Evolutionary conservation across 30 jellyfish, hydroid and myxozoan species (phyloP), one percentile per base, ranked within the genome.

Genomic region (Turritopsis dohrnii): DNA sequence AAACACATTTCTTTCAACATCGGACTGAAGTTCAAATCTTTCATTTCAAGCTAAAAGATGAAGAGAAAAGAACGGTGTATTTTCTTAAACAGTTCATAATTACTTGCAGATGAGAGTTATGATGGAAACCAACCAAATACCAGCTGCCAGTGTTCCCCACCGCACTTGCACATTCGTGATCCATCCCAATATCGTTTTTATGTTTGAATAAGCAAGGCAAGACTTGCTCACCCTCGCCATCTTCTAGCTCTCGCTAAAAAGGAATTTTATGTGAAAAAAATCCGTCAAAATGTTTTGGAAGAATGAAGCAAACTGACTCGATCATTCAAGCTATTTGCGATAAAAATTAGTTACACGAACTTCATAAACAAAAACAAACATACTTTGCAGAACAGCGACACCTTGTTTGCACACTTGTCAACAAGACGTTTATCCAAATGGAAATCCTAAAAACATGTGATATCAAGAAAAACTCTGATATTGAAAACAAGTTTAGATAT

Each of bases 111-210:
- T n/a, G n/a, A n/a, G n/a, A n/a, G n/a, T n/a, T n/a, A n/a, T n/a
- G n/a, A n/a, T n/a, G n/a, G n/a, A n/a, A n/a, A n/a, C n/a, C n/a
- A n/a, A n/a, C n/a, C 5, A 41, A 5, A 79, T 82, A 94, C 99
- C 85, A 94, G 73, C 71, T 94, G 99, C 99, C 99, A 94, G 83
- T 94, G 99, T 23, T 94, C n/a, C n/a, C 99, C 41, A 94, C 75
- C 24, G 96, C 87, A 52, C 89, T 86, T 19, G 94, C 74, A 79
- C 99, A 94, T 79, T 88, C 79, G 28, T 66, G 66, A 65, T 94
- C 96, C 99, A 94, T 94, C 18, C 87, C 96, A 18, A 87, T 72
- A 24, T 79, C 88, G 65, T 94, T 90, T 69, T 94, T 94, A 65
- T 89, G 90, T 73, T 74, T 75, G 28, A 94, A 75, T 83, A 94